Percentiles rank a stretch among this genome's conserved stretches.
These are phyloP conservation scores for Amblyjoppa fuscipennis DNA, from an alignment of 2,888 invertebrate genomes.

Conservation along the genomic window DNA sequence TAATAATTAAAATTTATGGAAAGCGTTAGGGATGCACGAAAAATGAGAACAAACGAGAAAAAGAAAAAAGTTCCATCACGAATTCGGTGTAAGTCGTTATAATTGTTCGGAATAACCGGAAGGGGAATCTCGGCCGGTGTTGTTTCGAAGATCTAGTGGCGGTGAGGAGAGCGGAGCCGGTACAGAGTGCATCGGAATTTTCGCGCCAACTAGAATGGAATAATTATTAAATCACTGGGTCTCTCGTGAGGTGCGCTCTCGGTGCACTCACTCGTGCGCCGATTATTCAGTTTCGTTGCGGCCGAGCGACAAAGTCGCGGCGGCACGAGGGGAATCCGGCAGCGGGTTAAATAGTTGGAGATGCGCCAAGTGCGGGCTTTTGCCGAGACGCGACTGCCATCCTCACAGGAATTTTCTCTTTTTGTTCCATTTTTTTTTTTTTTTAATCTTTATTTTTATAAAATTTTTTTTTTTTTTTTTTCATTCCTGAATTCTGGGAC, in stretches of 20 bases:
- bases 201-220: conserved; percentile 73
- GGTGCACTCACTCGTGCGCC: conserved; percentile 55
- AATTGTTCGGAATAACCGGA: conserved; percentile 4
- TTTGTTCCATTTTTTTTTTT: neutral
- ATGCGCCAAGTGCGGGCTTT: conserved; percentile 55
- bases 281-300: conserved; percentile 66
- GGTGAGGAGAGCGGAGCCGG: conserved; percentile 42
- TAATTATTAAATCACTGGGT: conserved; percentile 70
- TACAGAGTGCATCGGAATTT: conserved; percentile 62
- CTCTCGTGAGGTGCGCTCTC: conserved; percentile 22
- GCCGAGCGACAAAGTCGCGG: conserved; percentile 20
- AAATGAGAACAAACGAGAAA: neutral
- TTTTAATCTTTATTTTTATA: neutral
- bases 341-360: conserved; percentile 62
- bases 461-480: neutral
- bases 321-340: neutral
- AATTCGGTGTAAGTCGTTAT: neutral
- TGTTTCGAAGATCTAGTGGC: conserved; percentile 4
- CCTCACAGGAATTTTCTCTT: conserved; percentile 36
- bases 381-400: conserved; percentile 43
- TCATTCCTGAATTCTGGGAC: conserved; percentile 1
- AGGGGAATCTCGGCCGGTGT: conserved; percentile 48
- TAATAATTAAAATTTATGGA: neutral
- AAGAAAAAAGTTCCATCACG: neutral
- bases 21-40: neutral